phyloP scores from a whole-genome alignment of 2,888 invertebrate genomes.

The Harpalus rufipes region DNA sequence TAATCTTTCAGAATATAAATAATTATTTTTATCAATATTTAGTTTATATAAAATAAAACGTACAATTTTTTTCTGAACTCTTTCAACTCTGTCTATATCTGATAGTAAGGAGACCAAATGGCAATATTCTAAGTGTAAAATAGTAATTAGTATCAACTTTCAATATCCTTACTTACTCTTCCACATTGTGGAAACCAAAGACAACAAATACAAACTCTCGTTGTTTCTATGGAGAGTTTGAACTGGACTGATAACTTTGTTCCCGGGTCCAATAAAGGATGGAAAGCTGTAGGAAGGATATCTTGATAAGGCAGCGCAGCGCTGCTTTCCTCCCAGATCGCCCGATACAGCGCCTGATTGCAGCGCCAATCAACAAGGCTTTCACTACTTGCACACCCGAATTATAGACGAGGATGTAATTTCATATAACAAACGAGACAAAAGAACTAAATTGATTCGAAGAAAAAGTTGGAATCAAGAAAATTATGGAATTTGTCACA shows the following conservation, averaged over 20 bases:
- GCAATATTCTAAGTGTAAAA: too few species aligned
- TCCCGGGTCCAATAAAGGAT: constrained; percentile 54
- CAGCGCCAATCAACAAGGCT: constrained; percentile 60
- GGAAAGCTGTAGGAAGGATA: constrained; percentile 53
- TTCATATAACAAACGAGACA: constrained; percentile 2
- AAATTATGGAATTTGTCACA: constrained; percentile 1
- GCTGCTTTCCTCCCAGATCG: constrained; percentile 6
- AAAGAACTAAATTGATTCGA: background rate
- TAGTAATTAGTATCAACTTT: too few species aligned
- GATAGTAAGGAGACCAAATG: too few species aligned
- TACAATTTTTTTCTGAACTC: too few species aligned
- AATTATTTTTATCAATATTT: too few species aligned
- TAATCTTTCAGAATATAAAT: too few species aligned
- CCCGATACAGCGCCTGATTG: constrained; percentile 48
- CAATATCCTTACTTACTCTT: too few species aligned
- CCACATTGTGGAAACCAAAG: background rate
- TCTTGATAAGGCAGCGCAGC: constrained; percentile 31
- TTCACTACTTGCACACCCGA: constrained; percentile 7
- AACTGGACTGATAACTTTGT: constrained; percentile 49
- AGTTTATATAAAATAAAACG: too few species aligned
- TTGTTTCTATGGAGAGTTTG: background rate
- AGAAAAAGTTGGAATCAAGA: background rate
- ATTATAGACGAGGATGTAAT: background rate
- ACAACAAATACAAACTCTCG: background rate
- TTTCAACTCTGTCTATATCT: too few species aligned